Percentiles rank a stretch among this genome's conserved stretches.
These are phyloP conservation scores for Chironomus tentans DNA, from an alignment of 2,888 invertebrate species.

Conservation along the genomic window DNA sequence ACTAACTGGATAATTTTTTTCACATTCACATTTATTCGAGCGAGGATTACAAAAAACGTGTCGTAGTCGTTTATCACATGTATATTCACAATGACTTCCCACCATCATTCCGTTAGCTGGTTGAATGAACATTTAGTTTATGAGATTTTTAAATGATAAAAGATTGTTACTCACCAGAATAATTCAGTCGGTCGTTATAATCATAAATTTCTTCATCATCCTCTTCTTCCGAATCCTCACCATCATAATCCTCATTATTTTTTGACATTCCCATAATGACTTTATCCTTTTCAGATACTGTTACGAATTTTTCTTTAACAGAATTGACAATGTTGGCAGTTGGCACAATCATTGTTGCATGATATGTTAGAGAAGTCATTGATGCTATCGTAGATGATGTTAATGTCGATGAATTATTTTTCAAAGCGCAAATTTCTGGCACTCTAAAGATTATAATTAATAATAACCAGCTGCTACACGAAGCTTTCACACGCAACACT, in stretches of 20 bases:
- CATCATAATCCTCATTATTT: constrained; percentile 16
- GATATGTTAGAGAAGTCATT: background rate
- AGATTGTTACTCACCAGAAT: background rate
- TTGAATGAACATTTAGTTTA: background rate
- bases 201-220: constrained; percentile 1
- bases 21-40: constrained; percentile 65
- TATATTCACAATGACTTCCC: constrained; percentile 63
- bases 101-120: constrained; percentile 1
- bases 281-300: background rate
- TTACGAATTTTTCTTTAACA: background rate
- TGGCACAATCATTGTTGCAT: background rate
- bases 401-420: background rate
- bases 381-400: background rate
- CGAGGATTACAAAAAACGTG: constrained; percentile 70
- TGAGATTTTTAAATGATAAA: background rate
- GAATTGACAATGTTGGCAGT: too few species aligned
- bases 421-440: background rate
- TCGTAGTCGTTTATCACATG: constrained; percentile 61
- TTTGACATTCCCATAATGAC: background rate
- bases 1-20: constrained; percentile 70
- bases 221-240: constrained; percentile 13
- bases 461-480: background rate
- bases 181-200: background rate
- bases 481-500: background rate
- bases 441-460: background rate